phyloP scores from a whole-genome alignment of 2,113 vertebrate species.

The Scomber japonicus region DNA sequence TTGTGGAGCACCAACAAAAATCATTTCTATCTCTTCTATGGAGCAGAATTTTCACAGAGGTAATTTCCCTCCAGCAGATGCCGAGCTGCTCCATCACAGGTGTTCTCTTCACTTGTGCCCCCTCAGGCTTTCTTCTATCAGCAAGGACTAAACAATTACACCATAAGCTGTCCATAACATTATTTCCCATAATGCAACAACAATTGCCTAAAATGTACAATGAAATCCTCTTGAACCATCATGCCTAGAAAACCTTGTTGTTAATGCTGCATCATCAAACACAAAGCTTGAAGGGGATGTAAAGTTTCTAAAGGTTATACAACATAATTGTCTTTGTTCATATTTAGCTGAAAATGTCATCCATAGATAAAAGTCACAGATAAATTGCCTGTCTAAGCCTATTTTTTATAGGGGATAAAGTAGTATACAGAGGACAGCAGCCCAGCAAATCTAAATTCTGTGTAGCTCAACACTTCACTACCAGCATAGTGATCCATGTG shows the following conservation, averaged over 20 bases:
- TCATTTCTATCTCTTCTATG: too few species aligned
- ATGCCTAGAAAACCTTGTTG: neutral
- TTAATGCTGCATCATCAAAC: neutral
- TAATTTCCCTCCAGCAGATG: too few species aligned
- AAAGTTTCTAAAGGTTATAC: neutral
- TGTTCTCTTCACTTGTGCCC: neutral
- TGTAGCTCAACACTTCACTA: neutral
- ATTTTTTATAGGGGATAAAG: neutral
- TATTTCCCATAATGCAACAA: neutral
- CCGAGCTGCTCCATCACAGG: neutral
- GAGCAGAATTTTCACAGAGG: too few species aligned
- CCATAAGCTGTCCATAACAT: neutral
- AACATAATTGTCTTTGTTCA: neutral
- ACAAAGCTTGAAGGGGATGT: neutral
- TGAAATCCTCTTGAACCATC: too few species aligned
- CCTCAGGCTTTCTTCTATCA: neutral
- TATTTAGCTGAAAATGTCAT: slow-evolving; percentile 13
- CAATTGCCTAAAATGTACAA: neutral
- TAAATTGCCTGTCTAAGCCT: neutral
- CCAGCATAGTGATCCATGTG: neutral
- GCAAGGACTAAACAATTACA: neutral
- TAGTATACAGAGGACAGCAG: neutral
- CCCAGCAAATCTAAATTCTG: neutral
- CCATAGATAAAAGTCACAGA: neutral
- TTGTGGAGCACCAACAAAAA: too few species aligned